phyloP scores from a whole-genome alignment of 2,113 vertebrate species.

The Calyptomena viridis region DNA sequence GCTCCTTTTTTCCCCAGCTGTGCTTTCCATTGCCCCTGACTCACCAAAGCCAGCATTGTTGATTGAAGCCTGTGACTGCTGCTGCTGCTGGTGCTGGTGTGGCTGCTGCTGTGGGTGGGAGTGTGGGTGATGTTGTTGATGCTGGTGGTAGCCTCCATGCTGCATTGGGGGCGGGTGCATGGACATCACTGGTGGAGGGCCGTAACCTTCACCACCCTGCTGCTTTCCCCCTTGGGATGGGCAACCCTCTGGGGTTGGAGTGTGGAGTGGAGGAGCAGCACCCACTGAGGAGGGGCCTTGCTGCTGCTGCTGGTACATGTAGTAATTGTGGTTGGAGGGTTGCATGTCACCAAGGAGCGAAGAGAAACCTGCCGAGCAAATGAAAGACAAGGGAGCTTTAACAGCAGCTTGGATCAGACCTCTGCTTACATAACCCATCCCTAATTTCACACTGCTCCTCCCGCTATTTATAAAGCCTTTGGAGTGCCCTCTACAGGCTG shows the following conservation, averaged over 20 bases:
- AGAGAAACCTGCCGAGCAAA: conserved; percentile 68
- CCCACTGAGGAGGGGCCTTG: conserved; percentile 71
- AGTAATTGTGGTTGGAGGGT: conserved; percentile 81
- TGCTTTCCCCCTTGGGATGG: conserved; percentile 72
- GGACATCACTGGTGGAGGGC: conserved; percentile 74
- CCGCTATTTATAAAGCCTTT: background rate
- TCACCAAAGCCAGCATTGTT: conserved; percentile 77
- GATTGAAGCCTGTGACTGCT: conserved; percentile 73
- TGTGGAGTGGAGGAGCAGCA: conserved; percentile 83
- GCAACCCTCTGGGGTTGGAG: conserved; percentile 83
- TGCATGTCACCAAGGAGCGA: conserved; percentile 79
- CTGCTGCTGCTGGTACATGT: conserved; percentile 78
- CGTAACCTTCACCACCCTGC: conserved; percentile 71
- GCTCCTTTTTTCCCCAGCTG: background rate
- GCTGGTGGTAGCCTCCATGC: conserved; percentile 76
- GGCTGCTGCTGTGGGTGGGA: conserved; percentile 73
- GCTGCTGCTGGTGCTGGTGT: conserved; percentile 62
- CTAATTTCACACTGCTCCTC: background rate
- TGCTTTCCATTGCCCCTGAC: background rate
- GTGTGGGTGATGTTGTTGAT: conserved; percentile 74
- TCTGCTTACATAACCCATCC: background rate
- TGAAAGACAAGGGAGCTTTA: background rate
- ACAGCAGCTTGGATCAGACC: background rate
- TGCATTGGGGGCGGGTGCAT: conserved; percentile 75
- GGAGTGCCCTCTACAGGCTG: conserved; percentile 28